Evolutionary conservation across 2,797 vertebrate genomes (phyloP), one percentile per base, ranked within the genome.

Genomic region (Phataginus tricuspis): DNA sequence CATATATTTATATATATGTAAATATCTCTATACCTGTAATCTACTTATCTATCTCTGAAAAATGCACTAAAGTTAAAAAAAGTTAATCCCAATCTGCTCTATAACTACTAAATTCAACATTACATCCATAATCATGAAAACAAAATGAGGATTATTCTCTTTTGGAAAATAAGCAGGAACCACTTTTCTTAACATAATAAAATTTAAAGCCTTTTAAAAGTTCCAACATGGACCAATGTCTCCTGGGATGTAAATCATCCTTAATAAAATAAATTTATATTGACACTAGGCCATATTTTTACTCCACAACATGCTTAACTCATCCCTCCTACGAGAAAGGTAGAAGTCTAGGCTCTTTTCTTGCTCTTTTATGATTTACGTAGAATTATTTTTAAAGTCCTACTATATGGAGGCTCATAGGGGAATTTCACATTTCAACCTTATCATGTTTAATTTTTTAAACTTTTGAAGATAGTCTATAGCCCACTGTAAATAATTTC

Each of bases 271-370:
- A 63, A 80, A 77, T 2, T 71, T 63, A 34, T 90, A 49, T 5
- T 72, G 10, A 4, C 84, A 45, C 19, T 8, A 82, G 95, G 84
- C 37, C 0, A 85, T 83, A 68, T 77, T 7, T 45, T 94, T 89
- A 96, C 25, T 97, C 97, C 61, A 78, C 27, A 34, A 78, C 19
- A 49, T 86, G 3, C 34, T 90, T 85, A 78, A 84, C 42, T 90
- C 42, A 80, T 74, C 7, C 13, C 11, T 86, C 51, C 10, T 69
- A 15, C 49, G 55, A 87, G 57, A 89, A 6, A 95, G 75, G 78
- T 10, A 82, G n/a, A 3, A 45, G 4, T 68, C 7, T 63, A 42
- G 29, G 75, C 11, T 88, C 10, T 55, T 45, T 53, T 96, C 10
- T 77, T 75, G 34, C 23, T 55, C 7, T 13, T 90, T 80, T 88